Base-by-base conservation (phyloP, 2,797 vertebrate genomes). In the Danionella dracula region DNA sequence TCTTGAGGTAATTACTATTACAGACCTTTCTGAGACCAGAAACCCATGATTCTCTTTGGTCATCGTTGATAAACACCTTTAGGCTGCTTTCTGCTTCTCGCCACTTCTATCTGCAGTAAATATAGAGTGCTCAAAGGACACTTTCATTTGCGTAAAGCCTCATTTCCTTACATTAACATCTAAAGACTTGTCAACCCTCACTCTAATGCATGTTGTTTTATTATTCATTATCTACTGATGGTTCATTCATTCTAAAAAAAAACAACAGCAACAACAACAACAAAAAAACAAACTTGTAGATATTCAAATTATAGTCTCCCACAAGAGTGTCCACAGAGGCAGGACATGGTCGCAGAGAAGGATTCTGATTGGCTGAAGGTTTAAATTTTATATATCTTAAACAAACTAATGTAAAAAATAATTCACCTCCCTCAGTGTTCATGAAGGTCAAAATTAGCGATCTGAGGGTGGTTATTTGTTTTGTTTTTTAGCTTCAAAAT, bases 1-100 rank as follows among this genome's bases (percentile, higher is more conserved):
- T 82, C 64, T 56, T 38, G 65, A 75, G 23, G 41, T 78, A 78
- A 82, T 80, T 79, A 81, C 65, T 61, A 29, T 56, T 32, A 38
- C 68, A 62, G 63, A 34, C 53, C 66, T 70, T 72, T 51, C 45
- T 57, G 70, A 27, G 34, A 38, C 66, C 13, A 58, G 41, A 17
- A 5, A 70, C 70, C 67, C 60, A 75, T 55, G 42, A 66, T 51
- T 67, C 55, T 64, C 59, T 74, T 53, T 78, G 64, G 50, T 23
- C 49, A 71, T 50, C 11, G 16, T 34, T 75, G 74, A 64, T 58
- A 68, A 13, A 78, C 75, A 69, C 71, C 66, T 29, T 44, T 40
- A 35, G 16, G 63, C 55, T 55, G 75, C 49, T 32, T 57, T 71
- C 45, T 11, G 54, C 27, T 34, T 41, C 68, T 16, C 15, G 10